Evolutionary conservation across 2,113 vertebrate species (phyloP).

Genomic region (Centropus bengalensis): DNA sequence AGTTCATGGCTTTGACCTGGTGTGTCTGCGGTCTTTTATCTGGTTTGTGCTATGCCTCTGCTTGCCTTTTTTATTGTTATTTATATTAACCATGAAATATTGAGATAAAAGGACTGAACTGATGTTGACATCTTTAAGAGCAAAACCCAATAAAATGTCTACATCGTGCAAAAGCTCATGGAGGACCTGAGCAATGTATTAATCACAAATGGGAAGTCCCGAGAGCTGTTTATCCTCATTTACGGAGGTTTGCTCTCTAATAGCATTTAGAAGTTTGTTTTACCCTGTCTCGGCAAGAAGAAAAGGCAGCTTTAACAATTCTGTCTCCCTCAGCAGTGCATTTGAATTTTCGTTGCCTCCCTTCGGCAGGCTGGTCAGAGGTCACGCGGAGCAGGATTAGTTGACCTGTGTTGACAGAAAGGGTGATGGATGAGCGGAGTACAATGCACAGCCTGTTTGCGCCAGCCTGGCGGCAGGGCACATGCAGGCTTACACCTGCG

Average conservation of each 20-base stretch:
- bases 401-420: conserved; percentile 74
- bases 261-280: conserved; percentile 57
- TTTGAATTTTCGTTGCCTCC: conserved; percentile 59
- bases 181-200: conserved; percentile 13
- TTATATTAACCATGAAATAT: neutral
- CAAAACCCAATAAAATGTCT: neutral
- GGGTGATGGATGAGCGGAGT: conserved; percentile 74
- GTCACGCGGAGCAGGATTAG: conserved; percentile 62
- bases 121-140: conserved; percentile 18
- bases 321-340: conserved; percentile 62
- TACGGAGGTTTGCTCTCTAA: conserved; percentile 14
- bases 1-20: neutral
- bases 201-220: neutral
- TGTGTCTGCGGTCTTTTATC: neutral
- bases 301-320: conserved; percentile 64
- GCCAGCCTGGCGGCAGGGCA: neutral
- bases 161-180: neutral
- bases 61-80: neutral
- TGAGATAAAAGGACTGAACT: neutral
- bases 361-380: conserved; percentile 55
- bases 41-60: neutral
- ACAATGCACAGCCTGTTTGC: conserved; percentile 53
- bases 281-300: conserved; percentile 19
- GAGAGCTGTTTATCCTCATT: neutral
- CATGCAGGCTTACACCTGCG: conserved; percentile 25